phyloP scores from a whole-genome alignment of 1,140 invertebrate species.

The Saccostrea glomerata region DNA sequence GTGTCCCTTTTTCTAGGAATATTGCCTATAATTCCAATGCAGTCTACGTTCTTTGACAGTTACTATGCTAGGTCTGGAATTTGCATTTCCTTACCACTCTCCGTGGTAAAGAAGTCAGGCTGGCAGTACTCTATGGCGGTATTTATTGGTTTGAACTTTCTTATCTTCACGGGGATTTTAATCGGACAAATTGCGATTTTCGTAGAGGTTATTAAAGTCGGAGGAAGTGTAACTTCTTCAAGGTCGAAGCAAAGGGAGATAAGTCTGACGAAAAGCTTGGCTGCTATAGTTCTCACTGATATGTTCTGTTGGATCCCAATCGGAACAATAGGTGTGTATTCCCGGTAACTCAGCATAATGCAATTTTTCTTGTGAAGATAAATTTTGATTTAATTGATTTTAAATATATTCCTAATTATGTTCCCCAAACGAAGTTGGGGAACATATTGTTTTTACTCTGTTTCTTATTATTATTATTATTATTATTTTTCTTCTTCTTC shows the following conservation, averaged over 20 bases:
- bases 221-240: background rate
- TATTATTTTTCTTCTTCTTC: too few relatives aligned
- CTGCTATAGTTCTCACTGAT: background rate
- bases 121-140: constrained; percentile 20
- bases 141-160: background rate
- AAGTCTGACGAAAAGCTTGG: background rate
- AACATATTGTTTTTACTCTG: too few relatives aligned
- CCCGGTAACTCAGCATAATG: too few relatives aligned
- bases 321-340: background rate
- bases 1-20: background rate
- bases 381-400: too few relatives aligned
- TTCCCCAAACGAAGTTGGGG: too few relatives aligned
- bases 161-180: background rate
- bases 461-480: too few relatives aligned
- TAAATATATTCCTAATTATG: too few relatives aligned
- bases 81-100: constrained; percentile 12
- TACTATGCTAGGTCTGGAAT: background rate
- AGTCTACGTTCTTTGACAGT: background rate
- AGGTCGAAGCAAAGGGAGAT: constrained; percentile 5
- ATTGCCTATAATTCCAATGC: background rate
- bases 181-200: constrained; percentile 18
- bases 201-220: background rate
- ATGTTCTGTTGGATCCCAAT: constrained; percentile 23
- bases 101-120: background rate
- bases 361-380: too few relatives aligned